Evolutionary conservation across 2,113 vertebrate genomes (phyloP), one percentile per base, ranked within the genome.

Genomic region (Neolamprologus ventralis): DNA sequence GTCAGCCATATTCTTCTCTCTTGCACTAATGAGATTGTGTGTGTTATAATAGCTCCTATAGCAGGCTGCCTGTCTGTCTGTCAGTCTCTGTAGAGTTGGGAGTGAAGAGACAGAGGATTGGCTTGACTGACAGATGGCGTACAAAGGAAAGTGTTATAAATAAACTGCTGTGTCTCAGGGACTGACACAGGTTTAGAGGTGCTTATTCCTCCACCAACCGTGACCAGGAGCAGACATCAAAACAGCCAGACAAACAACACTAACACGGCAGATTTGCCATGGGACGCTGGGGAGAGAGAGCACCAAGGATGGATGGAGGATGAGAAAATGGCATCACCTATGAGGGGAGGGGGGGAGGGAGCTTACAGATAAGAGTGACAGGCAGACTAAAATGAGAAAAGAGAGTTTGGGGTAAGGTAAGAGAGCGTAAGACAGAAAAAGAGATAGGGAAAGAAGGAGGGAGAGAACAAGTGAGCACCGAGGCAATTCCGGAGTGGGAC

Each of bases 141-240:
- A 95, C 93, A 94, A 95, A 95, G 89, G 89, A 68, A 89, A 89
- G 90, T 16, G 83, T 90, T 95, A 95, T 94, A 96, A 96, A 95
- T 96, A 95, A 92, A 94, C 94, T 87, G 60, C 88, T 83, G 92
- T 86, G 90, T 95, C 92, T 92, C 81, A 60, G 92, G 94, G 91
- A 95, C 92, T 94, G 94, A 94, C 94, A 94, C 94, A 93, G 95
- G 95, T 95, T 94, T 94, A 92, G 90, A 94, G 95, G 91, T 93
- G 90, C 93, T 96, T 94, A 95, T 92, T 94, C 90, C 93, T 91
- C 83, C 83, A 49, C 92, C 92, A 80, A 94, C 90, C 94, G 88
- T 96, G 94, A 96, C 94, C 94, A 93, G 75, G 80, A 91, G 92
- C 85, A 84, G 87, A 92, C 93, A 92, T 95, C 92, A 94, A 93